Percentiles rank a stretch among this genome's conserved stretches.
phyloP scores from a whole-genome alignment of 2,888 invertebrate genomes.

The Ptychoptera albimana region DNA sequence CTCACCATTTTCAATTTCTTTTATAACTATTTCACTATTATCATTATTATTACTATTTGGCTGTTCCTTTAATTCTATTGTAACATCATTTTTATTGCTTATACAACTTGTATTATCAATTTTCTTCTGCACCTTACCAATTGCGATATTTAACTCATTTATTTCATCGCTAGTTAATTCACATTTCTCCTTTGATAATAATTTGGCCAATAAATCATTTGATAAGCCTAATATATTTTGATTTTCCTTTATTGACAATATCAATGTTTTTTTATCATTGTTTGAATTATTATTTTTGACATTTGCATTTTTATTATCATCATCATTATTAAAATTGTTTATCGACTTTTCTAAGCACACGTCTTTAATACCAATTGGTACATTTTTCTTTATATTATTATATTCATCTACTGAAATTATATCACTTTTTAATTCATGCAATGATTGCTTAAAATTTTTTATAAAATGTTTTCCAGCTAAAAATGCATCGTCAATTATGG shows the following conservation, averaged over 20 bases:
- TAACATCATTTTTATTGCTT: neutral
- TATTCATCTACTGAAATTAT: conserved; percentile 14
- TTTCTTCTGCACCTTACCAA: conserved; percentile 9
- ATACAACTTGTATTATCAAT: neutral
- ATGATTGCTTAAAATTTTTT: conserved; percentile 40
- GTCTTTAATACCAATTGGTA: conserved; percentile 25
- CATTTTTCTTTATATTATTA: conserved; percentile 14
- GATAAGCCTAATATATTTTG: conserved; percentile 31
- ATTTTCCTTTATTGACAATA: conserved; percentile 1
- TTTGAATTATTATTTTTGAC: conserved; percentile 2
- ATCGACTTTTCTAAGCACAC: neutral
- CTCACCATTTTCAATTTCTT: neutral
- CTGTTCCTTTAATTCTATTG: neutral
- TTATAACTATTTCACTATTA: conserved; percentile 1
- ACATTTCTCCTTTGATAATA: conserved; percentile 32
- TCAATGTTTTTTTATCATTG: neutral
- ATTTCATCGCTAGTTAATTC: conserved; percentile 34
- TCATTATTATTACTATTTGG: neutral
- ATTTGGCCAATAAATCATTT: conserved; percentile 29
- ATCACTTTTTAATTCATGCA: conserved; percentile 30
- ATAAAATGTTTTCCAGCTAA: conserved; percentile 61
- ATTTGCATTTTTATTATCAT: conserved; percentile 2
- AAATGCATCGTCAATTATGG: conserved; percentile 56
- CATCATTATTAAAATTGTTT: neutral
- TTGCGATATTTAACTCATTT: conserved; percentile 32